phyloP scores from a whole-genome alignment of 2,797 vertebrate species.

The Gallirallus australis region DNA sequence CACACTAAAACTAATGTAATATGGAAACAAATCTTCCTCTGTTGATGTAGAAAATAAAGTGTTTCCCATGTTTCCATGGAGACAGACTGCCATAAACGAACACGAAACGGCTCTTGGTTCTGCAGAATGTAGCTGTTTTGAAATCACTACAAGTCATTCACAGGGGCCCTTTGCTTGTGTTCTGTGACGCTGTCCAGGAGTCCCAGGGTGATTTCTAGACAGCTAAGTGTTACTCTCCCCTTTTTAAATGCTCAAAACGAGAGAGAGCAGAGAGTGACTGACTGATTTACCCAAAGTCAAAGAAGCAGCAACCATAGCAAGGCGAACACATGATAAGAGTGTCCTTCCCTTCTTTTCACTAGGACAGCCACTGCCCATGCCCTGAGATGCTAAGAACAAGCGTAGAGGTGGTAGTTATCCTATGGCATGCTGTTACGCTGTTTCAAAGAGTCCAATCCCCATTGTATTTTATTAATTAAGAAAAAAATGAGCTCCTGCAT shows the following conservation, averaged over 20 bases:
- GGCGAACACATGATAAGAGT: rapidly evolving
- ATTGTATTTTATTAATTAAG: neutral
- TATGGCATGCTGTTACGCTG: rapidly evolving
- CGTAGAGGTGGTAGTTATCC: neutral
- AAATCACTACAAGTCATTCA: slow-evolving; percentile 21
- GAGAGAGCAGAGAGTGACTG: neutral
- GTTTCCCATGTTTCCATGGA: slow-evolving; percentile 70
- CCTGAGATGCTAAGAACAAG: neutral
- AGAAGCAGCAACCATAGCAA: rapidly evolving
- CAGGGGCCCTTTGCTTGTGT: neutral
- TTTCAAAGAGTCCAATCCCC: neutral
- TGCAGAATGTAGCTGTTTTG: slow-evolving; percentile 49
- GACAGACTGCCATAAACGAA: slow-evolving; percentile 61
- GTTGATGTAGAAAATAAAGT: slow-evolving; percentile 18
- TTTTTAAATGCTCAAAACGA: neutral
- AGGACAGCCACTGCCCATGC: rapidly evolving
- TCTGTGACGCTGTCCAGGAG: neutral
- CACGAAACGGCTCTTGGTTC: slow-evolving; percentile 12
- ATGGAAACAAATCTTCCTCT: slow-evolving; percentile 65
- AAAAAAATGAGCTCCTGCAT: neutral
- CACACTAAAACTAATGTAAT: slow-evolving; percentile 37
- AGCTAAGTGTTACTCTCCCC: neutral
- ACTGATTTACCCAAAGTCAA: neutral
- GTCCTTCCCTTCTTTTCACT: neutral
- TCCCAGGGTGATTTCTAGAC: neutral